phyloP scores from a whole-genome alignment of 2,113 vertebrate species.

The Thamnophis sirtalis region DNA sequence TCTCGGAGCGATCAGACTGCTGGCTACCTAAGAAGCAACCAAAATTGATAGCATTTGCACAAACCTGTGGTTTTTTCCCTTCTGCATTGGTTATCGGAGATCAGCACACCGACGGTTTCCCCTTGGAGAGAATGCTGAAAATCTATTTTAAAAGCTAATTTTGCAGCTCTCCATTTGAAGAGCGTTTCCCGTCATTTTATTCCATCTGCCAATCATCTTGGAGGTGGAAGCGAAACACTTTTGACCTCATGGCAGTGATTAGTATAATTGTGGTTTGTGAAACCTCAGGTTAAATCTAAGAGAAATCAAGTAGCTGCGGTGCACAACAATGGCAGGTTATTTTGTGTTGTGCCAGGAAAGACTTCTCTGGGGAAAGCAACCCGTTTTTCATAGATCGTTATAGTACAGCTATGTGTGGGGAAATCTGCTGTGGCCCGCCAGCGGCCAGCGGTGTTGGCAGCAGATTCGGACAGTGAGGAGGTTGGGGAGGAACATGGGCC shows the following conservation, averaged over 20 bases:
- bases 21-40: constrained; percentile 13
- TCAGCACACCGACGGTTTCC: neutral
- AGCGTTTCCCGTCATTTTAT: constrained; percentile 27
- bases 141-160: constrained; percentile 15
- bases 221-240: constrained; percentile 57
- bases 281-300: constrained; percentile 52
- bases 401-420: constrained; percentile 36
- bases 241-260: constrained; percentile 53
- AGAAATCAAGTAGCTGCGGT: constrained; percentile 57
- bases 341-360: constrained; percentile 51
- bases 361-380: constrained; percentile 33
- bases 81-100: constrained; percentile 17
- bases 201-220: constrained; percentile 46
- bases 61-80: constrained; percentile 20
- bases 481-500: too few relatives aligned
- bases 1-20: neutral
- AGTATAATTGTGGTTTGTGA: constrained; percentile 66
- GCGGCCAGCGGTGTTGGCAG: too few relatives aligned
- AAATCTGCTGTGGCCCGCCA: neutral
- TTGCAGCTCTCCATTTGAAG: constrained; percentile 26
- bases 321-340: constrained; percentile 57
- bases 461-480: too few relatives aligned
- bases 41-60: constrained; percentile 30
- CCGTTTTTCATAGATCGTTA: constrained; percentile 41
- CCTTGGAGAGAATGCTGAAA: constrained; percentile 40